These are phyloP conservation scores for Atta texana DNA, from an alignment of 1,140 invertebrate species.

Conservation along the genomic window DNA sequence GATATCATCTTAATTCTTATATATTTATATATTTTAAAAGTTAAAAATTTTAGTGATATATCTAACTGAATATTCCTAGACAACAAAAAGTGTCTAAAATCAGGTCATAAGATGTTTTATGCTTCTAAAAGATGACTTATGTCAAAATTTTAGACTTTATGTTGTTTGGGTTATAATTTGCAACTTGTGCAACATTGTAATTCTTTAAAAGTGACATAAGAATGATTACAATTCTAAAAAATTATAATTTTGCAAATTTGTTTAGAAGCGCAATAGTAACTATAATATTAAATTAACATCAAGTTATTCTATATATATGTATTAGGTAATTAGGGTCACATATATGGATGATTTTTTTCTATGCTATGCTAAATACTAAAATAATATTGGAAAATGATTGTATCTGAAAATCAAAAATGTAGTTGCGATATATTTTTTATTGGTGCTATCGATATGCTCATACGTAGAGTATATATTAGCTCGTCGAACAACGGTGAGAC, in stretches of 20 bases:
- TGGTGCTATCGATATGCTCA: neutral
- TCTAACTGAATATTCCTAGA: too few relatives aligned
- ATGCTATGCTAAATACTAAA: neutral
- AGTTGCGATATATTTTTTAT: conserved; percentile 21
- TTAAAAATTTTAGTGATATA: too few relatives aligned
- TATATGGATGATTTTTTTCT: neutral
- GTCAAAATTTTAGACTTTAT: too few relatives aligned
- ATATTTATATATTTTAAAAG: too few relatives aligned
- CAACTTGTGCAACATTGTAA: neutral
- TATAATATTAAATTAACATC: neutral
- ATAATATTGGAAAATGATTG: neutral
- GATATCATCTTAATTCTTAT: neutral
- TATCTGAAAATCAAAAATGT: neutral
- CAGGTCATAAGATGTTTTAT: too few relatives aligned
- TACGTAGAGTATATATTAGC: neutral
- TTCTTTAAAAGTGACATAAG: neutral
- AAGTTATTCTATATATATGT: neutral
- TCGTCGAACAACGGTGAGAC: conserved; percentile 73
- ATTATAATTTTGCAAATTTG: neutral
- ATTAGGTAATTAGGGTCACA: neutral
- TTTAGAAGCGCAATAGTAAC: neutral
- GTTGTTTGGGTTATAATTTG: neutral
- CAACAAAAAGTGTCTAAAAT: too few relatives aligned
- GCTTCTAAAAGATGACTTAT: too few relatives aligned
- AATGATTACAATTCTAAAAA: neutral